Evolutionary conservation across 2,888 invertebrate genomes (phyloP), one percentile per base, ranked within the genome.

Genomic region (Aporophyla nigra): DNA sequence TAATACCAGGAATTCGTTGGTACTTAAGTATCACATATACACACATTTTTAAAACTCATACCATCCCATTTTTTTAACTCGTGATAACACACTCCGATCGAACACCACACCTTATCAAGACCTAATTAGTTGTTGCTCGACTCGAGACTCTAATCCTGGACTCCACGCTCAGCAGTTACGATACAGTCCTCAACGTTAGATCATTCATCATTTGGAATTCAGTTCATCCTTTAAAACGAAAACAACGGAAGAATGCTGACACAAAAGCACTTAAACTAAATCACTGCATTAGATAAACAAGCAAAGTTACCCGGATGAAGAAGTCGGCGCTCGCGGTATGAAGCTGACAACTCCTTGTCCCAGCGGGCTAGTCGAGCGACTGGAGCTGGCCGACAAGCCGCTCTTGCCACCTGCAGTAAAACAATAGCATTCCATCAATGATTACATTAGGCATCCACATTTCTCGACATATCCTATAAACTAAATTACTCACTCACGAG

Each of bases 321-420:
- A 97, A 63, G 97, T 96, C n/a, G 96, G 97, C 58, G 96, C 96
- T 77, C 97, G 92, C 56, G 97, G 97, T 92, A 96, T 96, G 80
- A 96, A 96, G 85, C 97, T 96, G 82, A 96, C 93, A 49, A 93
- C 93, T 67, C 96, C 95, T 86, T 96, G 96, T 80, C 96, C 96
- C 87, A 96, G 94, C 87, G 97, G 96, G 93, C 97, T 97, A 88
- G 97, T 97, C 53, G 97, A 97, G 88, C 98, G 94, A 93, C 97
- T 97, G 91, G 97, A 97, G 92, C 98, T 95, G 88, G 97, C 96
- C 66, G 97, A 97, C 72, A 96, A 90, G 56, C 95, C 97, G 84
- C 93, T 95, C 89, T 95, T 97, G 68, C 95, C 94, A 90, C 96
- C 96, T 96, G 92, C 75, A 89, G 92, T 86, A 87, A 86, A 88